A percentile compares a stretch with the other conserved stretches of the same genome.
These are phyloP conservation scores for Elanus axillaris DNA, from an alignment of 2,113 vertebrate species.

Conservation along the genomic window DNA sequence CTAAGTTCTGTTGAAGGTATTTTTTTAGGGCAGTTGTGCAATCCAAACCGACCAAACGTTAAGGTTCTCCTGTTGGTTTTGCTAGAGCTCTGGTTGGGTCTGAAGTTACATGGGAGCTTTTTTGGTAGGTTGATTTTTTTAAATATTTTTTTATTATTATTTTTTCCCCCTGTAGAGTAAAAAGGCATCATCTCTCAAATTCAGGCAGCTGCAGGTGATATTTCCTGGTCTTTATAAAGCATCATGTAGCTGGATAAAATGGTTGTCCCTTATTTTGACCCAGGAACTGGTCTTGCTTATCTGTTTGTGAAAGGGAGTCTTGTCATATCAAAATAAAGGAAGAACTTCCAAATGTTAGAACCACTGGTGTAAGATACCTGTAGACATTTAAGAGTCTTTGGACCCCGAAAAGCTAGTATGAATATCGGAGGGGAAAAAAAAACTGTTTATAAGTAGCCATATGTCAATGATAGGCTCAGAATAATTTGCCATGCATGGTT, in stretches of 20 bases:
- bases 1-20: neutral
- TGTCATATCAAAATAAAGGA: neutral
- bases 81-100: neutral
- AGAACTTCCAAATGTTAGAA: neutral
- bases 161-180: neutral
- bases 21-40: neutral
- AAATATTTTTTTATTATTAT: no score
- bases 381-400: neutral
- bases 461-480: neutral
- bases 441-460: neutral
- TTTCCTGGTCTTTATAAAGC: neutral
- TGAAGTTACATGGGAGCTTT: neutral
- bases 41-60: neutral
- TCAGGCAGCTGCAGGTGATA: neutral
- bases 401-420: neutral
- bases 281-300: neutral
- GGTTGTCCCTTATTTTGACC: neutral
- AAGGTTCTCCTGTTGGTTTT: neutral
- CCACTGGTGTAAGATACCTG: neutral
- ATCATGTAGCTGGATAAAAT: fast-evolving
- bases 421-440: neutral
- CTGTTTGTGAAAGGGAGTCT: neutral
- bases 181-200: neutral
- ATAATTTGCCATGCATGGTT: fast-evolving
- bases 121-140: neutral